Base-by-base conservation (phyloP, 1,140 invertebrate species). In the Apis dorsata region DNA sequence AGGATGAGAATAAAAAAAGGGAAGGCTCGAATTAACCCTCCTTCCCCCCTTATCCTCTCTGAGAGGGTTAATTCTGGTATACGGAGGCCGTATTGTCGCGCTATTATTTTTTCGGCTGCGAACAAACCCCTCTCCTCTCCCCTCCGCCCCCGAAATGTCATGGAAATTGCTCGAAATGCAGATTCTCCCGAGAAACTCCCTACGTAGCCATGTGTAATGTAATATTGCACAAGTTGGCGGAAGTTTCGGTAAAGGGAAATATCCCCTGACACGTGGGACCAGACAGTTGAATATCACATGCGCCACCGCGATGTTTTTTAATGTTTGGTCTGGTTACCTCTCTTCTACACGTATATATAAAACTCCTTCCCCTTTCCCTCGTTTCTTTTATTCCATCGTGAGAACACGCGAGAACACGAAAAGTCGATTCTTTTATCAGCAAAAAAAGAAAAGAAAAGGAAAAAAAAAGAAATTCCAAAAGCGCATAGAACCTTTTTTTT, bases 251-350 rank as follows among this genome's bases (percentile, higher is more conserved):
- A 77, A 82, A 59, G 80, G 57, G 17, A 60, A 28, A 49, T 57
- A 55, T 82, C 65, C 74, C 21, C 49, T 82, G 80, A 70, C 80
- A 76, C 80, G 80, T 53, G 73, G 62, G 55, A 60, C 63, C 53
- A 82, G 74, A 69, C 80, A 77, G 80, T 82, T 77, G 80, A 69
- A 82, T 82, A 77, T 82, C 76, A 77, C 74, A 77, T 49, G 49
- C 72, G 44, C 21, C 11, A 44, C 69, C 73, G 71, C 49, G 59
- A 70, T 59, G 17, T 60, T 82, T 65, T 28, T 44, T 59, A 59
- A 81, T 44, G 49, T 57, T 51, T 8, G 21, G 28, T 63, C 49
- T 51, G 13, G 21, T 13, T 19, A 28, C 57, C 24, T 66, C 70
- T 21, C 51, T 34, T 34, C 34, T 34, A 34, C 2, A 34, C 2